phyloP scores from a whole-genome alignment of 2,888 invertebrate genomes.

The Tridacna crocea region DNA sequence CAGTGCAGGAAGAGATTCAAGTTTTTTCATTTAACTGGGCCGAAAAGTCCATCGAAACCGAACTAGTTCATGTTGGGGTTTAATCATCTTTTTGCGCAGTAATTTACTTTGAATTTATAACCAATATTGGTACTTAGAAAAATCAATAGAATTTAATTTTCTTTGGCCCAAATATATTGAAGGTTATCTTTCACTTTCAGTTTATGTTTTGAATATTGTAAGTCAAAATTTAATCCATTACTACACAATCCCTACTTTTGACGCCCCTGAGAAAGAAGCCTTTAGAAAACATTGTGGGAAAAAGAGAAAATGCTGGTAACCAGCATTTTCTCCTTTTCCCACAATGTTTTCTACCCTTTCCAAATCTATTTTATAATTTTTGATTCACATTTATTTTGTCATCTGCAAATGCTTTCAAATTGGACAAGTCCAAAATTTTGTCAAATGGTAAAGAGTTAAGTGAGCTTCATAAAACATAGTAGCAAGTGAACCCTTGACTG shows the following conservation, averaged over 20 bases:
- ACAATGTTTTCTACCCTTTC: neutral
- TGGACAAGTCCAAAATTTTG: no score
- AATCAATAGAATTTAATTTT: neutral
- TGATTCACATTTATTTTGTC: no score
- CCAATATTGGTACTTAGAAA: neutral
- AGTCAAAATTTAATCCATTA: neutral
- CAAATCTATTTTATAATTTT: no score
- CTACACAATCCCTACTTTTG: no score
- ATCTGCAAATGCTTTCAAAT: no score
- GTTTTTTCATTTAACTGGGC: no score
- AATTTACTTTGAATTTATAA: neutral
- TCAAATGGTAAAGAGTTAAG: neutral
- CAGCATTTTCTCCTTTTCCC: conserved; percentile 2
- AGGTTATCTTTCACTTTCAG: neutral
- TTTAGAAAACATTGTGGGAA: neutral
- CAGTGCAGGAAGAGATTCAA: no score
- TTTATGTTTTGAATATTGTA: no score
- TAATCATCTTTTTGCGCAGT: neutral
- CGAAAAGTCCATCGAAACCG: neutral
- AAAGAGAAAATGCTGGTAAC: neutral
- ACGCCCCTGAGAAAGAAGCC: no score
- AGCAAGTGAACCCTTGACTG: no score
- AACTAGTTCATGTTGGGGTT: neutral
- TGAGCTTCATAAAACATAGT: no score
- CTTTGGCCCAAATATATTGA: neutral